phyloP scores from a whole-genome alignment of 2,797 vertebrate genomes.

The Sebastes melanostomus region DNA sequence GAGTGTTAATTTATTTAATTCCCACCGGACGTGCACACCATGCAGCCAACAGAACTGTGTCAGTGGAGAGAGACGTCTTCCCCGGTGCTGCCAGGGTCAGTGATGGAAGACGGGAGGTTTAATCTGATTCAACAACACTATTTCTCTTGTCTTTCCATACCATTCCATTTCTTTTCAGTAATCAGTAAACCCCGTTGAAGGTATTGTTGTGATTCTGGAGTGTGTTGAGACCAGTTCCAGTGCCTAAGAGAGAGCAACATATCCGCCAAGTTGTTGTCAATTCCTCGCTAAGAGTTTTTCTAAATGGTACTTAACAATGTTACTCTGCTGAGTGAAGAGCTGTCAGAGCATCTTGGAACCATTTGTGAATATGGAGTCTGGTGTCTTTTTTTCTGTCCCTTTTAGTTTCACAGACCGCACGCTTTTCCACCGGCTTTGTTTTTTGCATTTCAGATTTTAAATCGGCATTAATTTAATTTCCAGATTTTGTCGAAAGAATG shows the following conservation, averaged over 20 bases:
- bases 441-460: not conserved
- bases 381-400: no score
- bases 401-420: not conserved
- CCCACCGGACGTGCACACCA: not conserved
- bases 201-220: not conserved
- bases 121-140: not conserved
- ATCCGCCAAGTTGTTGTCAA: not conserved
- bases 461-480: not conserved
- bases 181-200: not conserved
- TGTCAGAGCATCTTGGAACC: not conserved
- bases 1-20: conserved; percentile 49
- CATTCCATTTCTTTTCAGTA: not conserved
- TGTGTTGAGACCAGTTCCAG: not conserved
- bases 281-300: not conserved
- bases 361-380: not conserved
- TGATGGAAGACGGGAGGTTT: not conserved
- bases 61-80: not conserved
- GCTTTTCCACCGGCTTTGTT: not conserved
- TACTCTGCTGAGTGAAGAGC: not conserved
- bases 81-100: not conserved
- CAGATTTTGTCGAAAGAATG: not conserved
- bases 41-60: not conserved
- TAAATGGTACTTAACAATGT: not conserved
- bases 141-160: not conserved
- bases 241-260: not conserved